Evolutionary conservation across 2,113 vertebrate genomes (phyloP), one percentile per base, ranked within the genome.

Genomic region (Erythrolamprus reginae): DNA sequence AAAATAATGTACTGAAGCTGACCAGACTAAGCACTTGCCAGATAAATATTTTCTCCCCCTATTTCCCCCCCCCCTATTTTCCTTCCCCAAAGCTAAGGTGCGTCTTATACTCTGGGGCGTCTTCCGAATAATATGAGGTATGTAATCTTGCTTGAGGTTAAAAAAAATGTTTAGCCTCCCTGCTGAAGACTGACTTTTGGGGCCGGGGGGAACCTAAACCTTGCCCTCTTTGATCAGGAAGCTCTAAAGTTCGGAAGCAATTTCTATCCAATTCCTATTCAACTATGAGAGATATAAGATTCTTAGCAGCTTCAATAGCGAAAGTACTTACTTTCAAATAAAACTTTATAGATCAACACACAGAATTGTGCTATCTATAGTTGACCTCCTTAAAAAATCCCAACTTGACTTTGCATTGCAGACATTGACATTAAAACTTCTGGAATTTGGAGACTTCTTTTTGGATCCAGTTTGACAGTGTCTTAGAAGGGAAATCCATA

Each of bases 381-480:
- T 3, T 77, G 70, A 77, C 17, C 17, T 42, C 17, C n/a, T 21
- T 42, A 17, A 77, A 21, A 42, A 77, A 77, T 42, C 17, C 33
- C 70, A 42, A 88, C 85, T 89, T 92, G 53, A 21, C 51, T 58
- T 42, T 82, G 91, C 93, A 84, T 87, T 56, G 88, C 8, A 87
- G 42, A 50, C 89, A n/a, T 82, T 23, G 10, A 61, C 86, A 84
- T 55, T 61, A 84, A 91, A 91, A 52, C 86, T 86, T 91, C 91
- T 86, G 92, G 91, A 90, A 93, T 91, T 92, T 93, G 93, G 50
- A 93, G 91, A 86, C 92, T 95, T 93, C 90, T 61, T 94, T 89
- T 83, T 48, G 91, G 70, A 84, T 47, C 26, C 33, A 83, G 55
- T 38, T 3, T 61, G 87, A 94, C 84, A 45, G 55, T 91, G 85